Base-by-base conservation (phyloP, 1,140 invertebrate species). In the Carposina sasakii region DNA sequence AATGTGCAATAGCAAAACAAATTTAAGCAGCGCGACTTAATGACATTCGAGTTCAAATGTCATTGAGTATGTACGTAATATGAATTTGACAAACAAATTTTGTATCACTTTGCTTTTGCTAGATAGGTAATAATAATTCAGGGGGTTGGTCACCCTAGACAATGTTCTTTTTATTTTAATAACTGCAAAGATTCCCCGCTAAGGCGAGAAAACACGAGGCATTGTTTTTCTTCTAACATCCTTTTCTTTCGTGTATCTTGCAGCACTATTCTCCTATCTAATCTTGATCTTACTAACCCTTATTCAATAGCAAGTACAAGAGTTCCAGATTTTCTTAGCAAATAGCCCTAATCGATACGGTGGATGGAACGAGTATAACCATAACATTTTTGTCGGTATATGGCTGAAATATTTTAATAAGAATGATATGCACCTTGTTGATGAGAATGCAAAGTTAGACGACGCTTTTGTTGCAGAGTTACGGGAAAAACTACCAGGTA, bases 331-430 rank as follows among this genome's bases (percentile, higher is more conserved):
- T 20, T 88, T 86, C 58, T 57, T 87, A 37, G 59, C 59, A 26
- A 62, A 61, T 46, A 81, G 61, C 48, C 60, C 56, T 30, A 86
- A 84, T 28, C 78, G 78, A 34, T 76, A 83, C 48, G 85, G 85
- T 13, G 85, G 86, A 21, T 88, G 87, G 87, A 63, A 76, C 26
- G 73, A 73, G 59, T 85, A 87, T 44, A 77, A 87, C 54, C 85
- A 87, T 48, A 76, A 77, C 30, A 54, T 84, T 40, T 88, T 87
- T 63, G 52, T 83, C 22, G 76, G 76, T 60, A 63, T 71, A 23
- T 81, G 79, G 69, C 64, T 64, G 39, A 86, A 83, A 65, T 63
- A 78, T 57, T 81, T 77, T 59, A 40, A 60, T 34, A 13, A 68
- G 8, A 52, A 67, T 40, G 15, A 69, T 6, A 22, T 56, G 12